A percentile compares a stretch with the other conserved stretches of the same genome.
phyloP scores from a whole-genome alignment of 2,113 vertebrate genomes.

The Dolichallabes microphthalmus region DNA sequence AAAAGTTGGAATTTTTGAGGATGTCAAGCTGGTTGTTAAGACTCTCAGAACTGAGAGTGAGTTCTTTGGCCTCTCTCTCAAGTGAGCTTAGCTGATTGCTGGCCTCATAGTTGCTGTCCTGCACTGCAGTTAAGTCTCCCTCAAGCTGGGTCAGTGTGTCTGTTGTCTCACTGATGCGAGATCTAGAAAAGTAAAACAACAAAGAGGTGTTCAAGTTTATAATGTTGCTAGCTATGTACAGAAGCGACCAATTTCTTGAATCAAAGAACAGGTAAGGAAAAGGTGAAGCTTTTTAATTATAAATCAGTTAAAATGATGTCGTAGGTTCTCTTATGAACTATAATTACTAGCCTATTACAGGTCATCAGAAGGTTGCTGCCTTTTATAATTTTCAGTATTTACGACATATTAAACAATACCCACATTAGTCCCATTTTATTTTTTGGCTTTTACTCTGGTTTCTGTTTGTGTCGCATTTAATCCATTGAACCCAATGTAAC shows the following conservation, averaged over 20 bases:
- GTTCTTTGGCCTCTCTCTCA: slow-evolving; percentile 81
- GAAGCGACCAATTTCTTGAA: neutral
- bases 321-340: neutral
- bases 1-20: slow-evolving; percentile 93
- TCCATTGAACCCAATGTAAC: neutral
- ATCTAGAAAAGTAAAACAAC: slow-evolving; percentile 63
- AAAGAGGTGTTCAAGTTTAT: neutral
- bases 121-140: slow-evolving; percentile 80
- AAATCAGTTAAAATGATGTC: neutral
- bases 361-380: neutral
- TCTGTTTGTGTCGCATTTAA: neutral
- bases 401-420: neutral
- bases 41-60: slow-evolving; percentile 85
- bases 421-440: neutral
- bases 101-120: slow-evolving; percentile 88
- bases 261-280: neutral
- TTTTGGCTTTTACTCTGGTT: neutral
- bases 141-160: slow-evolving; percentile 85
- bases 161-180: slow-evolving; percentile 82
- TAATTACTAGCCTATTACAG: neutral
- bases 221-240: neutral
- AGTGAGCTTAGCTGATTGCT: slow-evolving; percentile 81
- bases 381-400: neutral
- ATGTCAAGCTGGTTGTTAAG: slow-evolving; percentile 80
- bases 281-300: neutral